Evolutionary conservation across 2,113 vertebrate genomes (phyloP), one percentile per base, ranked within the genome.

Genomic region (Agelaius tricolor): DNA sequence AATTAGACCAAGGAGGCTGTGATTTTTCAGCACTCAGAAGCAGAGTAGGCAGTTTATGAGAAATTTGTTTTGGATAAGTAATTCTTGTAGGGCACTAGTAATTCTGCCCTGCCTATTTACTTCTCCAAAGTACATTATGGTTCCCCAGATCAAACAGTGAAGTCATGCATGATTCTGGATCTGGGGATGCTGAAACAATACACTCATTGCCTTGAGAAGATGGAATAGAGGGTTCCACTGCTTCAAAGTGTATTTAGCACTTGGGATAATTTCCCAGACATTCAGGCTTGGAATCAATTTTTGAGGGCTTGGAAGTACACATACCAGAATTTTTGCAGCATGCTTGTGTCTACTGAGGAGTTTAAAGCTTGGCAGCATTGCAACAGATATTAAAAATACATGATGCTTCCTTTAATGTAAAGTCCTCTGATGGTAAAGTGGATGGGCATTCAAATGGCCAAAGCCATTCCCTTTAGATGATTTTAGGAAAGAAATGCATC

Each of bases 391-490:
- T 90, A 63, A 86, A 93, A 88, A 77, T 62, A 55, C 47, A 77
- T 49, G 39, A 87, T 78, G 28, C 15, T 63, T 71, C 46, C 51
- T 92, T 93, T 58, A 94, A 92, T 43, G 46, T 75, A n/a, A 95
- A 88, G 67, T 68, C 43, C 35, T 97, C 91, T 83, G 65, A 88
- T 71, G 55, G 85, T 69, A 94, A 93, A 89, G 69, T 65, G 57
- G 58, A 75, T 54, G 30, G 87, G 82, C 69, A 94, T 15, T 19
- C 28, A 84, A 87, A 91, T 75, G 78, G 58, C 51, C 52, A 84
- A 91, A 96, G 69, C 35, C 73, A 55, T 80, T 86, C 49, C 84
- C 59, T 95, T 95, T 90, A 94, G 81, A 85, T 83, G 78, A 84
- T 83, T 73, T 73, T 77, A 80, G 37, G 54, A 94, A 88, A 94